phyloP scores from a whole-genome alignment of 2,113 vertebrate species.

The Spermophilus dauricus region DNA sequence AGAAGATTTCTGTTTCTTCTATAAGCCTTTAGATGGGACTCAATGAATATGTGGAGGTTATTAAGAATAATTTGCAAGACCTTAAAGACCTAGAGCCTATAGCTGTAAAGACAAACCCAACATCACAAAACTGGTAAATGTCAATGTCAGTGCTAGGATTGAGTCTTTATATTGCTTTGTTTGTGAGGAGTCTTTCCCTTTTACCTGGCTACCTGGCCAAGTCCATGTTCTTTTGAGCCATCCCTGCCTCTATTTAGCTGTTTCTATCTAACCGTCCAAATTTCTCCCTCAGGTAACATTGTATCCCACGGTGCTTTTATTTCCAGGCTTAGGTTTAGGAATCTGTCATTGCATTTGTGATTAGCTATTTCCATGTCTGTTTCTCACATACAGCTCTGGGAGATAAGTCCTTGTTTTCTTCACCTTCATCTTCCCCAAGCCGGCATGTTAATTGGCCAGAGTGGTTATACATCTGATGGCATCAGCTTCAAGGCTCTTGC shows the following conservation, averaged over 20 bases:
- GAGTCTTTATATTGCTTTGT: not conserved
- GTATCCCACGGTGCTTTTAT: not conserved
- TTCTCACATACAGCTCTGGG: not conserved
- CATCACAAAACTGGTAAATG: not conserved
- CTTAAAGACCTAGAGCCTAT: not conserved
- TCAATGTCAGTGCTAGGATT: not conserved
- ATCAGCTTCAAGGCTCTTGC: not conserved
- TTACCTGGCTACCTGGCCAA: not conserved
- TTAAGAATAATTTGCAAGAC: conserved; percentile 23
- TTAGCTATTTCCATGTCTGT: not conserved
- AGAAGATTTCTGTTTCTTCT: conserved; percentile 47
- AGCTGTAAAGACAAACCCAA: not conserved
- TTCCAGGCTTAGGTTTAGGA: not conserved
- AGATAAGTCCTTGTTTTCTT: not conserved
- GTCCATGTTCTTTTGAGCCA: not conserved
- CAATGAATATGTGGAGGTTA: not conserved
- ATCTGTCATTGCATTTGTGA: not conserved
- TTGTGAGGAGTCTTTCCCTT: not conserved
- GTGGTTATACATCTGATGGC: conserved; percentile 31
- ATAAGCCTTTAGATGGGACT: not conserved
- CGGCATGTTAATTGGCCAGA: conserved; percentile 40
- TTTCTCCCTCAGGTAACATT: not conserved
- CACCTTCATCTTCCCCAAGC: not conserved
- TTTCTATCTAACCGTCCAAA: not conserved
- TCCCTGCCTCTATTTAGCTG: not conserved